Conservation (phyloP, 2,113 vertebrate genomes). For the Myxocyprinus asiaticus region DNA sequence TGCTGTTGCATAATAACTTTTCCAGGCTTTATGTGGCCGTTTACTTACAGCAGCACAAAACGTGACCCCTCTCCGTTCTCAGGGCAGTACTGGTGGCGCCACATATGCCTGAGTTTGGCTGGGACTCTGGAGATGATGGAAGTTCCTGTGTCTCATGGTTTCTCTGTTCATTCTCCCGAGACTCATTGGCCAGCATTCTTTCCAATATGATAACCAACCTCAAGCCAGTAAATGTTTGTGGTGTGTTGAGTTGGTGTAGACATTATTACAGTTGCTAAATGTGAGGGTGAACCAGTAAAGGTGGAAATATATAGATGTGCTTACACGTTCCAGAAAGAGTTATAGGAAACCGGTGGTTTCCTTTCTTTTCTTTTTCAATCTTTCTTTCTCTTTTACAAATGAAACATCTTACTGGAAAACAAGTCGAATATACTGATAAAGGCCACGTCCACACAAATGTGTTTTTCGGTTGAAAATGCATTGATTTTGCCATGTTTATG, state of each 20-base stretch:
- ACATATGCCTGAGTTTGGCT: conserved; percentile 56
- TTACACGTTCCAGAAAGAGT: not conserved
- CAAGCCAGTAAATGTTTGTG: conserved; percentile 23
- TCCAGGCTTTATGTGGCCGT: conserved; percentile 39
- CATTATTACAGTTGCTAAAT: not conserved
- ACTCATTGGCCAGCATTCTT: conserved; percentile 16
- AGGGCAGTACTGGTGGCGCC: conserved; percentile 46
- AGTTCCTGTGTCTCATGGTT: conserved; percentile 61
- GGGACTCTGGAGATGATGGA: conserved; percentile 50
- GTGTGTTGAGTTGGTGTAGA: conserved; percentile 12
- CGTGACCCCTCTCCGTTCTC: conserved; percentile 46
- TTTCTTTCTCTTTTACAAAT: no score
- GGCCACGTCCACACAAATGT: no score
- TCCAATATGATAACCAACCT: conserved; percentile 28
- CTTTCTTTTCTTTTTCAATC: not conserved
- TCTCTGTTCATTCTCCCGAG: conserved; percentile 52
- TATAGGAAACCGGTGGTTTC: not conserved
- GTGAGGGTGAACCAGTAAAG: not conserved
- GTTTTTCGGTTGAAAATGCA: no score
- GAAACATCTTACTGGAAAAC: no score
- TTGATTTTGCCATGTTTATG: no score
- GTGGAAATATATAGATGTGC: not conserved
- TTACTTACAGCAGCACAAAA: conserved; percentile 59
- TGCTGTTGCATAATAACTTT: conserved; percentile 41
- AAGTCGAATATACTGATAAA: no score